These are phyloP conservation scores for Scomber scombrus DNA, from an alignment of 2,113 vertebrate species.

Conservation along the genomic window DNA sequence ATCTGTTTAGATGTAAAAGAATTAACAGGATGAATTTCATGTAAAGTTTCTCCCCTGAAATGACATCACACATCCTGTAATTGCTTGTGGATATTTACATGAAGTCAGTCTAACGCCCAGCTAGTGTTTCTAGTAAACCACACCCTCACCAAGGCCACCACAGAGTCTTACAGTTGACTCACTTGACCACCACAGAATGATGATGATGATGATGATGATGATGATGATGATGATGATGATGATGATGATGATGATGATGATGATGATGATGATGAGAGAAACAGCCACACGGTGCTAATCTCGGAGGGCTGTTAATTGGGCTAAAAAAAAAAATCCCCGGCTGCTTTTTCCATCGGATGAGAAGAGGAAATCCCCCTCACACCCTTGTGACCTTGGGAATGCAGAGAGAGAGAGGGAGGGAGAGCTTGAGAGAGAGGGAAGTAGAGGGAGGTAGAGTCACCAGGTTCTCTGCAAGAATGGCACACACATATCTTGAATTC, in stretches of 20 bases:
- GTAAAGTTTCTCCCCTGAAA: background rate
- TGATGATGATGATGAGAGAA: constrained; percentile 31
- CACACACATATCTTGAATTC: constrained; percentile 6
- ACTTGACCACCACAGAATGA: background rate
- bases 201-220: constrained; percentile 9
- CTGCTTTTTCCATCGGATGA: constrained; percentile 54
- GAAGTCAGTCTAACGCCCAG: background rate
- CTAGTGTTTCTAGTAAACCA: background rate
- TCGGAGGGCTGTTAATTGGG: constrained; percentile 22
- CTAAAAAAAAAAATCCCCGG: constrained; percentile 36
- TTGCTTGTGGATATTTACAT: background rate
- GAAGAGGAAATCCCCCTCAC: constrained; percentile 57
- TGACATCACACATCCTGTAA: background rate
- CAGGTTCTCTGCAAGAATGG: constrained; percentile 21
- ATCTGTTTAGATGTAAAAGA: constrained; percentile 15
- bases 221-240: constrained; percentile 1
- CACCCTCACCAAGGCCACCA: background rate
- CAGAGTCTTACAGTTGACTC: constrained; percentile 11
- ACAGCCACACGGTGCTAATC: background rate
- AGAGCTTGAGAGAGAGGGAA: background rate
- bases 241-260: constrained; percentile 1
- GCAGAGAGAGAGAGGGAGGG: constrained; percentile 16
- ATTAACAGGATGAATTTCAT: background rate
- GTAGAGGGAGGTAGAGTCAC: constrained; percentile 21
- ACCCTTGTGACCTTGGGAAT: constrained; percentile 43